phyloP scores from a whole-genome alignment of 2,113 vertebrate genomes.

The Chelonoidis abingdonii region DNA sequence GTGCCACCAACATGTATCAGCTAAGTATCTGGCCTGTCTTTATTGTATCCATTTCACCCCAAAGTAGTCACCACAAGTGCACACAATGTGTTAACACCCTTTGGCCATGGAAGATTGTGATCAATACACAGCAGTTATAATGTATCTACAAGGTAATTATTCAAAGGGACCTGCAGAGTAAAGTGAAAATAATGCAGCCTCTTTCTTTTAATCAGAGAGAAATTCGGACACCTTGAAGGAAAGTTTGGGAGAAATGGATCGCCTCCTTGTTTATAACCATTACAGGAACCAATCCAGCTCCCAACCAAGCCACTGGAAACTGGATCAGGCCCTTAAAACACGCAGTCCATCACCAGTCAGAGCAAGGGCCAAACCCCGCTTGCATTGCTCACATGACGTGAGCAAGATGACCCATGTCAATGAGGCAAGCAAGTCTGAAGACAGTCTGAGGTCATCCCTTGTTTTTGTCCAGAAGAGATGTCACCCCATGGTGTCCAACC shows the following conservation, averaged over 20 bases:
- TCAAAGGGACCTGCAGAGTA: neutral
- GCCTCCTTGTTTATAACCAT: neutral
- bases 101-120: neutral
- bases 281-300: neutral
- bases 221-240: neutral
- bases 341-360: neutral
- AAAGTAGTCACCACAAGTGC: fast-evolving
- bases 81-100: neutral
- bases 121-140: neutral
- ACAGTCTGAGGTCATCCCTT: neutral
- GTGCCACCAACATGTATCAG: neutral
- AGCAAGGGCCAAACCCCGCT: neutral
- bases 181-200: fast-evolving
- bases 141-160: neutral
- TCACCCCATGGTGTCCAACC: neutral
- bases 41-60: neutral
- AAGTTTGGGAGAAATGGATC: fast-evolving
- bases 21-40: neutral
- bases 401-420: neutral
- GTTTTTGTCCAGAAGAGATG: neutral
- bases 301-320: neutral
- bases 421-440: neutral
- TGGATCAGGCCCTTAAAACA: neutral
- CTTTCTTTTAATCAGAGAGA: neutral
- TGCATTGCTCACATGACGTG: neutral